Evolutionary conservation across 2,797 vertebrate species (phyloP), one percentile per base, ranked within the genome.

Genomic region (Esox lucius): DNA sequence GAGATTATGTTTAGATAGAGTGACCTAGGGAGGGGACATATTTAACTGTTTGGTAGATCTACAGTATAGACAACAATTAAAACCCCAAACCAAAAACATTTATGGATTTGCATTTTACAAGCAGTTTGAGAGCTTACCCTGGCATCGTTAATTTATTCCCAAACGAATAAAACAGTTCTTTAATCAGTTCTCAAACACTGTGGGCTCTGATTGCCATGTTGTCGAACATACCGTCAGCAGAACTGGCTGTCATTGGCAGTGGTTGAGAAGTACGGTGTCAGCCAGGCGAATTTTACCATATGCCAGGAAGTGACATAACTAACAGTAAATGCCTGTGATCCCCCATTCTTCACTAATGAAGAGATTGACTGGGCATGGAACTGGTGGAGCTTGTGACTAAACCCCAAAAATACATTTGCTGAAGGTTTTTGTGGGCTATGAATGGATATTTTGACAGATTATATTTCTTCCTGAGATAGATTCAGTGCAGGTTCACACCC

Each of bases 121-220:
- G 49, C n/a, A n/a, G 5, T 70, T 28, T 49, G 46, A 70, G 68
- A 70, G 42, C 68, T 51, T 17, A 31, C 68, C 13, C 22, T 51
- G 46, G 68, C 68, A 70, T 70, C 46, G 24, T 70, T 70, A 70
- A 70, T 70, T 3, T 49, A 46, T 51, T 70, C 68, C 68, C 46
- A 28, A 51, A 17, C 24, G 80, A 90, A 94, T 85, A 26, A 70
- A 51, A 16, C 22, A 8, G 24, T 24, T 70, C 35, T 70, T 49
- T 31, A 70, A 70, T 70, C 46, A 51, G 68, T 48, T 13, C 49
- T 68, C 68, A 70, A 49, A 70, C 68, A 51, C 46, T 26, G 39
- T 24, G 9, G 2, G 22, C 39, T 49, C 68, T 48, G 67, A 26
- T 69, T 16, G 12, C 26, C 24, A 49, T 31, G 46, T 28, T 46